A percentile compares a stretch with the other conserved stretches of the same genome.
Conservation (phyloP, 2,113 vertebrate genomes). For the Heptranchias perlo region DNA sequence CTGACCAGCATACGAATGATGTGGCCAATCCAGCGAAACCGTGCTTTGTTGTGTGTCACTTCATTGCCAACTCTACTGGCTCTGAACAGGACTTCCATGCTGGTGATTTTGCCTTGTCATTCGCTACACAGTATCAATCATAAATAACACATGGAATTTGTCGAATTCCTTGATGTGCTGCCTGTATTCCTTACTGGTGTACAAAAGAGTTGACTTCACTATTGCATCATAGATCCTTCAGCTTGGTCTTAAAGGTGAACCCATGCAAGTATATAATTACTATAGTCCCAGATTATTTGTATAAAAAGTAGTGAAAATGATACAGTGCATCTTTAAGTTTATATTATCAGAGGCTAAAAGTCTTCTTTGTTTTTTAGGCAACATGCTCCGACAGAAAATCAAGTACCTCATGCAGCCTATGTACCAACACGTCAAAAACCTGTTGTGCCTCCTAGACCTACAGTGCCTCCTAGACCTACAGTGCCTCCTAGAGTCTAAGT, state of each 20-base stretch:
- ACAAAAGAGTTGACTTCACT: not conserved
- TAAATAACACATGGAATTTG: not conserved
- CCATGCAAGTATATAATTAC: not conserved
- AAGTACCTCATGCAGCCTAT: too few species aligned
- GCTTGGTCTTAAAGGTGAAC: not conserved
- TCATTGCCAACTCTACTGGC: not conserved
- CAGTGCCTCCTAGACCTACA: not conserved
- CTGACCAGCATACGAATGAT: not conserved
- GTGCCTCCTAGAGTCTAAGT: not conserved
- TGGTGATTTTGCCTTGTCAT: not conserved
- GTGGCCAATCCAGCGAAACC: not conserved
- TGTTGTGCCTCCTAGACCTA: not conserved
- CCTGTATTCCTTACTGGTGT: not conserved
- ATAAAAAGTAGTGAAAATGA: not conserved
- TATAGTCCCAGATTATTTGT: not conserved
- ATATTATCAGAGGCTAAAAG: not conserved
- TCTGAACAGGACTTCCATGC: not conserved
- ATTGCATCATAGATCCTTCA: not conserved
- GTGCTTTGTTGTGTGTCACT: not conserved
- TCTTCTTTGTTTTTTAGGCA: constrained; percentile 22
- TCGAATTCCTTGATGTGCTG: not conserved
- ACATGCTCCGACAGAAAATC: not conserved
- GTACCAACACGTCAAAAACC: not conserved
- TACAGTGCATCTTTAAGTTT: not conserved
- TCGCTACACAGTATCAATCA: not conserved